phyloP scores from a whole-genome alignment of 1,140 invertebrate genomes.

The Idris sp. region DNA sequence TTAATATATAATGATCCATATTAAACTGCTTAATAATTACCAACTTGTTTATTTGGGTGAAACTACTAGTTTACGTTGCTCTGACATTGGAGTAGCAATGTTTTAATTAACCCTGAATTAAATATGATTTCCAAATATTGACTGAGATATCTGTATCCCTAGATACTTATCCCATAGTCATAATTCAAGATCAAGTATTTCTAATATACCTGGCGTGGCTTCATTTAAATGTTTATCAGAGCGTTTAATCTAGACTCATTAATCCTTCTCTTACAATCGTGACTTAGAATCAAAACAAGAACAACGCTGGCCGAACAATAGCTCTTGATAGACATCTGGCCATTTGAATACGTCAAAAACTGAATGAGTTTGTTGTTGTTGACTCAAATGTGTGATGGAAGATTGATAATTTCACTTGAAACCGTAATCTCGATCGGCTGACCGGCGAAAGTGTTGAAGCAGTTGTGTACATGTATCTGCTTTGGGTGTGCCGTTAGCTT shows the following conservation, averaged over 20 bases:
- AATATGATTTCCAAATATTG: neutral
- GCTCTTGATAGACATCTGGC: conserved; percentile 5
- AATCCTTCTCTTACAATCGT: conserved; percentile 14
- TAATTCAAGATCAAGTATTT: too few species aligned
- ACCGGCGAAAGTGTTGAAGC: conserved; percentile 65
- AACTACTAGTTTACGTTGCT: too few species aligned
- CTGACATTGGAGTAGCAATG: too few species aligned
- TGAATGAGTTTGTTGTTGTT: conserved; percentile 44
- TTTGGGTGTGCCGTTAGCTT: conserved; percentile 72
- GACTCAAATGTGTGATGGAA: conserved; percentile 27
- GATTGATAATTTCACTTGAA: conserved; percentile 67
- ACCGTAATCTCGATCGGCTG: conserved; percentile 60
- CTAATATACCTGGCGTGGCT: too few species aligned
- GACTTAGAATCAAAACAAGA: neutral
- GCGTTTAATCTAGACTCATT: conserved; percentile 15
- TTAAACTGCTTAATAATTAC: too few species aligned
- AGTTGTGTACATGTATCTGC: conserved; percentile 66
- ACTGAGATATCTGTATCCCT: neutral
- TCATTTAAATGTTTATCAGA: neutral
- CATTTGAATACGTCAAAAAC: conserved; percentile 41
- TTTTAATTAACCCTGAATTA: too few species aligned
- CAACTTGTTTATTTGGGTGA: too few species aligned
- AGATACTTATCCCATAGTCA: conserved; percentile 1
- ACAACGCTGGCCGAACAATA: conserved; percentile 3
- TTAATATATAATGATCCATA: too few species aligned